Evolutionary conservation across 2,113 vertebrate species (phyloP), one percentile per base, ranked within the genome.

Genomic region (Chroicocephalus ridibundus): DNA sequence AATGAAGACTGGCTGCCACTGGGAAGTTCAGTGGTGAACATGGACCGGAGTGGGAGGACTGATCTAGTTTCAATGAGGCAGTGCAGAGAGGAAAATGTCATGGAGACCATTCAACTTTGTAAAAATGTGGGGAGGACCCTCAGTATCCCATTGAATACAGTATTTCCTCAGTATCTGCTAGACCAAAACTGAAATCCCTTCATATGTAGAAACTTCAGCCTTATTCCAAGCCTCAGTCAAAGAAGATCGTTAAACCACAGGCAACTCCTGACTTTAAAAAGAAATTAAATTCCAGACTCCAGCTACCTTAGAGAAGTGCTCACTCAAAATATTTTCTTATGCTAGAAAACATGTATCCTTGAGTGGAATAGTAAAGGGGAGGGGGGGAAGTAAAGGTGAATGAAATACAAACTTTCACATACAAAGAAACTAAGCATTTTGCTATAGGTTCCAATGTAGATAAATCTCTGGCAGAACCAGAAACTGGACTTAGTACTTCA

Each of bases 61-160:
- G 40, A 86, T 11, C 16, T 52, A 19, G 8, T 75, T 86, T 93
- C 14, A 42, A 5, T 22, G 25, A 70, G 8, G 5, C 21, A 68
- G 4, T 36, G 22, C 2, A 57, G 46, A 75, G 5, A 7, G 5
- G 4, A 78, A 68, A 75, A 46, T 11, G 55, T 0, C 1, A 4
- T 74, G 10, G 15, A 44, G 6, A 44, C 5, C 15, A 51, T 62
- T 62, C 19, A 52, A 10, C 19, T 46, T 60, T 26, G 9, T 22
- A 58, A 54, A 78, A 34, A 5, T 29, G 13, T 74, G 25, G 18
- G 13, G 10, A 66, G 13, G 6, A 31, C 5, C 1, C 7, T 49
- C 15, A 74, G 2, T n/a, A 68, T 60, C 13, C 25, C 6, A 16
- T 1, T 54, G 14, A 82, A 82, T n/a, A 51, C 0, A 1, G 2